These are phyloP conservation scores for Rynchops niger DNA, from an alignment of 2,113 vertebrate species.

Conservation along the genomic window DNA sequence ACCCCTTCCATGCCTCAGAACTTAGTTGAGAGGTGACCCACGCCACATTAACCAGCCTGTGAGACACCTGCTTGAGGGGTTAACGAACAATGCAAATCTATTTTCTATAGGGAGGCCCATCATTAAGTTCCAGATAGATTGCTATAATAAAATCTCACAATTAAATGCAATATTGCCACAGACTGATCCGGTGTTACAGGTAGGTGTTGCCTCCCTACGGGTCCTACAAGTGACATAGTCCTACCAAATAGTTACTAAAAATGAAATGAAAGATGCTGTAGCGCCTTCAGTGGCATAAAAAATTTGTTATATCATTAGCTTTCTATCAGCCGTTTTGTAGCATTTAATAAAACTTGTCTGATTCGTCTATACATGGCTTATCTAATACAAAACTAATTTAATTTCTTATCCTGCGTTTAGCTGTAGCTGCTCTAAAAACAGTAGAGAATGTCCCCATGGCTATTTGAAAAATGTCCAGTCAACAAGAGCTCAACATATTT, in stretches of 20 bases:
- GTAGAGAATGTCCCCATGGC: background rate
- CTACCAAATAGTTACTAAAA: background rate
- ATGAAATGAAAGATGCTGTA: background rate
- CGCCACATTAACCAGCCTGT: background rate
- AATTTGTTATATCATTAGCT: background rate
- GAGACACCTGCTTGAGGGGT: background rate
- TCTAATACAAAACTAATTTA: constrained; percentile 28
- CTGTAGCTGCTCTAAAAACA: background rate
- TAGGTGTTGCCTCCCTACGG: background rate
- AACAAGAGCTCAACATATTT: constrained; percentile 53
- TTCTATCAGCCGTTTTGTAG: background rate
- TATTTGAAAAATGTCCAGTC: constrained; percentile 30
- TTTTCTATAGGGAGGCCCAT: background rate
- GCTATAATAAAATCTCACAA: background rate
- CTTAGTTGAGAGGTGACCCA: background rate
- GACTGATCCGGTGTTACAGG: background rate
- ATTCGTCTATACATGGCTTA: background rate
- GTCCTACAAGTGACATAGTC: background rate
- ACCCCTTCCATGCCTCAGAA: background rate
- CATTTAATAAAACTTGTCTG: background rate
- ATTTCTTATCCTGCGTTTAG: background rate
- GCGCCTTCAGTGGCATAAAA: background rate
- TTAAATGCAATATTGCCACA: background rate
- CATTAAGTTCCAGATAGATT: background rate
- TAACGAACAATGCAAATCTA: background rate